phyloP scores from a whole-genome alignment of 2,888 invertebrate species.

The Orchesellides sinensis region DNA sequence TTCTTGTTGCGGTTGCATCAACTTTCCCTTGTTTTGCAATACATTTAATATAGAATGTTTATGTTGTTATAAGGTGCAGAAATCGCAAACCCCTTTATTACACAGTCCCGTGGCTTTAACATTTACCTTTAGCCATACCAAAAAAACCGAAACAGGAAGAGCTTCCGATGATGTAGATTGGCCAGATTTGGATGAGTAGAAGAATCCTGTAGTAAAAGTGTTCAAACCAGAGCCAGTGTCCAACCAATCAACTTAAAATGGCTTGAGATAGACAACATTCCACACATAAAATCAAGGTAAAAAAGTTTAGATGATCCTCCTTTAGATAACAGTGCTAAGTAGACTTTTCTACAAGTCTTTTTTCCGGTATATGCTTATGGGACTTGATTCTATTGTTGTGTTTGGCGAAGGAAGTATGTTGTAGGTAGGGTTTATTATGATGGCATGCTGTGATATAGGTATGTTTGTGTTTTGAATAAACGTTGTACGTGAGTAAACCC shows the following conservation, averaged over 20 bases:
- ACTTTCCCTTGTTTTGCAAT: background rate
- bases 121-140: too few species aligned
- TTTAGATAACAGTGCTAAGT: constrained; percentile 17
- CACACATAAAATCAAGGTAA: too few species aligned
- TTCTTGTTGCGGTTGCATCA: background rate
- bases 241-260: background rate
- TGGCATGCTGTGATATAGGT: background rate
- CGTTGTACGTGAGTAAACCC: too few species aligned
- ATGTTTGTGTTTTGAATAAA: background rate
- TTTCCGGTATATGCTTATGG: constrained; percentile 9
- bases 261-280: too few species aligned
- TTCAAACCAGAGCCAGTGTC: background rate
- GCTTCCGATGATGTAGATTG: too few species aligned
- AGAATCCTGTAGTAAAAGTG: too few species aligned
- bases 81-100: too few species aligned
- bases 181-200: too few species aligned
- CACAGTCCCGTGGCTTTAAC: too few species aligned
- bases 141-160: too few species aligned
- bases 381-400: constrained; percentile 1
- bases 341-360: constrained; percentile 8
- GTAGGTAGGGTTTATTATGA: too few species aligned
- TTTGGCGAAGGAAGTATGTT: background rate
- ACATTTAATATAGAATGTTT: too few species aligned
- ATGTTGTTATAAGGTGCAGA: background rate
- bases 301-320: background rate